phyloP scores from a whole-genome alignment of 2,113 vertebrate species.

The Ctenomys sociabilis region DNA sequence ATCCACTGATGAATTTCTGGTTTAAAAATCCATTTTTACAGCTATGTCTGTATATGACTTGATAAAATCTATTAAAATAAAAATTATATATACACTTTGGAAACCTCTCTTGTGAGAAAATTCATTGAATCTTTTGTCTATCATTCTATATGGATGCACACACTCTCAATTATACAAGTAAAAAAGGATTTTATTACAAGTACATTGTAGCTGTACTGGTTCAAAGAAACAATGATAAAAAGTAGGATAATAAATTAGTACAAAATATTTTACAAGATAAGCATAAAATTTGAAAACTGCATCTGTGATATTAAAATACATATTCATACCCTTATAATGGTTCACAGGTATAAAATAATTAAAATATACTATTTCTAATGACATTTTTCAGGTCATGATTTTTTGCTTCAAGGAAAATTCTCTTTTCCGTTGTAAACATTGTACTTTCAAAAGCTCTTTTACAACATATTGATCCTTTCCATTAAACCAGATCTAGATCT shows the following conservation, averaged over 20 bases:
- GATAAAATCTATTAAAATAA: neutral
- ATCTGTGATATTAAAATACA: neutral
- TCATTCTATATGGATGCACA: neutral
- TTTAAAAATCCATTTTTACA: neutral
- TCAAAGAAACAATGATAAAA: neutral
- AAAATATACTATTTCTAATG: neutral
- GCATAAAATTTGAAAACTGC: neutral
- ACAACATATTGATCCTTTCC: conserved; percentile 63
- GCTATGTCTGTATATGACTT: neutral
- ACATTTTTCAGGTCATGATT: neutral
- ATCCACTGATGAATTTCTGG: neutral
- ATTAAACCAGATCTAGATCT: conserved; percentile 65
- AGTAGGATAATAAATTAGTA: neutral
- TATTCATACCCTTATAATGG: neutral
- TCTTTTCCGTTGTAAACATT: conserved; percentile 48
- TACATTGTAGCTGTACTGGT: neutral
- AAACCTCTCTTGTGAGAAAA: neutral
- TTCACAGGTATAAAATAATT: neutral
- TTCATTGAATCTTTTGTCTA: neutral
- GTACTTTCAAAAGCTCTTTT: conserved; percentile 55
- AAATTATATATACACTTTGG: neutral
- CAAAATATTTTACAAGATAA: neutral
- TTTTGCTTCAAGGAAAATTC: conserved; percentile 30
- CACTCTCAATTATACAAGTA: neutral
- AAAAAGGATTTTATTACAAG: conserved; percentile 14